Conservation (phyloP, 30 jellyfish, hydroid and myxozoan species). For the Hydractinia echinata region DNA sequence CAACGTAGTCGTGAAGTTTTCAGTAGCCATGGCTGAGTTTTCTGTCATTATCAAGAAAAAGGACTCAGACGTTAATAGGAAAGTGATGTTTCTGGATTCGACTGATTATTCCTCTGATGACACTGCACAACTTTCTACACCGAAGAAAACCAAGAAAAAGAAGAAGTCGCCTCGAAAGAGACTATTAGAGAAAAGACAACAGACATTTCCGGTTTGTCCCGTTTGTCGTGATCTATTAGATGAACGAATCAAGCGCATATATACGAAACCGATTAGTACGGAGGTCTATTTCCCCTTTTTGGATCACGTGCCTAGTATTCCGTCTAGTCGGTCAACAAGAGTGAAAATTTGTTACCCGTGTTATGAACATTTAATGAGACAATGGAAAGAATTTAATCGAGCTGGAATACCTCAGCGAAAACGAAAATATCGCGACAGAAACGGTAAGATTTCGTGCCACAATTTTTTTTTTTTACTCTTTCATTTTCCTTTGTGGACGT, state of each 20-base stretch:
- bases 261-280: slow-evolving; percentile 12
- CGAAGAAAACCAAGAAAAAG: background rate
- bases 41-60: slow-evolving; percentile 20
- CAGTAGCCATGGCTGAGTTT: slow-evolving; percentile 17
- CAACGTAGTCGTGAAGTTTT: no score
- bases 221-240: slow-evolving; percentile 28
- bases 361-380: slow-evolving; percentile 23
- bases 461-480: no score
- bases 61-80: background rate
- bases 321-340: background rate
- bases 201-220: slow-evolving; percentile 17
- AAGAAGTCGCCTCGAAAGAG: background rate
- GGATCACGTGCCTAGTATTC: background rate
- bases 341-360: slow-evolving; percentile 31
- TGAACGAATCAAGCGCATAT: background rate
- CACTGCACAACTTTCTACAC: background rate
- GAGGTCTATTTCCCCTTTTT: slow-evolving; percentile 29
- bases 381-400: slow-evolving; percentile 26
- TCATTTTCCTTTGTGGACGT: no score
- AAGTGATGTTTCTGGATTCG: background rate
- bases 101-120: slow-evolving; percentile 15
- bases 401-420: slow-evolving; percentile 19
- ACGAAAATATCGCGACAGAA: slow-evolving; percentile 17
- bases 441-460: background rate
- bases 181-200: background rate